Conservation (phyloP, 1,140 invertebrate species). For the Dreissena rostriformis region DNA sequence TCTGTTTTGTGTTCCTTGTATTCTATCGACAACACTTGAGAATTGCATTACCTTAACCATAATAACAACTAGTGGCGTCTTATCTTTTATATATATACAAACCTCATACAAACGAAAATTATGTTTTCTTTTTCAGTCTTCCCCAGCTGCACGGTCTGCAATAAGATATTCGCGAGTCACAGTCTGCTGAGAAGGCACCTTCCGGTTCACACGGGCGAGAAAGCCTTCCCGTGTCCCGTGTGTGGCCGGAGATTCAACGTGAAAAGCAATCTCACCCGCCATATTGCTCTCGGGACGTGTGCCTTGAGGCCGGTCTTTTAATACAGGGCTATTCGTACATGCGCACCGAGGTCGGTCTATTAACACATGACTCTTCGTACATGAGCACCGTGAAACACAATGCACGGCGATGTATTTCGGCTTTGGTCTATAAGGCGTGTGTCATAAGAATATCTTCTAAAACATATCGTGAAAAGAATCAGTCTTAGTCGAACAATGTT, state of each 20-base stretch:
- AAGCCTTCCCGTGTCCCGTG: slow-evolving; percentile 84
- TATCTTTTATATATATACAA: too few relatives aligned
- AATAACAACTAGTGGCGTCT: too few relatives aligned
- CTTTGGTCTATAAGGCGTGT: too few relatives aligned
- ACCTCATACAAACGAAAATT: too few relatives aligned
- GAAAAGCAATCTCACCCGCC: slow-evolving; percentile 41
- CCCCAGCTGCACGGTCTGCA: slow-evolving; percentile 1
- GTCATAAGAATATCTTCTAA: too few relatives aligned
- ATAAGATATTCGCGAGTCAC: slow-evolving; percentile 8
- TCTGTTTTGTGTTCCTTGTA: too few relatives aligned
- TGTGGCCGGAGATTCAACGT: slow-evolving; percentile 48
- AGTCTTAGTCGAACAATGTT: too few relatives aligned
- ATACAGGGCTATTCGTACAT: slow-evolving; percentile 30
- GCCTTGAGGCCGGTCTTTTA: slow-evolving; percentile 76
- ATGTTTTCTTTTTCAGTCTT: too few relatives aligned
- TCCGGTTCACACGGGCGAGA: slow-evolving; percentile 89
- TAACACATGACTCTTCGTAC: neutral
- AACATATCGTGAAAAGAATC: too few relatives aligned
- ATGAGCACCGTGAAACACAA: neutral
- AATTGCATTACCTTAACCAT: too few relatives aligned
- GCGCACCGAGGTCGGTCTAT: slow-evolving; percentile 14
- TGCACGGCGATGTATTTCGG: too few relatives aligned
- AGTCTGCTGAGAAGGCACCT: slow-evolving; percentile 56
- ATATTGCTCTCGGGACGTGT: slow-evolving; percentile 83
- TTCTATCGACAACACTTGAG: too few relatives aligned